phyloP scores from a whole-genome alignment of 2,797 vertebrate species.

The Sciaenops ocellatus region DNA sequence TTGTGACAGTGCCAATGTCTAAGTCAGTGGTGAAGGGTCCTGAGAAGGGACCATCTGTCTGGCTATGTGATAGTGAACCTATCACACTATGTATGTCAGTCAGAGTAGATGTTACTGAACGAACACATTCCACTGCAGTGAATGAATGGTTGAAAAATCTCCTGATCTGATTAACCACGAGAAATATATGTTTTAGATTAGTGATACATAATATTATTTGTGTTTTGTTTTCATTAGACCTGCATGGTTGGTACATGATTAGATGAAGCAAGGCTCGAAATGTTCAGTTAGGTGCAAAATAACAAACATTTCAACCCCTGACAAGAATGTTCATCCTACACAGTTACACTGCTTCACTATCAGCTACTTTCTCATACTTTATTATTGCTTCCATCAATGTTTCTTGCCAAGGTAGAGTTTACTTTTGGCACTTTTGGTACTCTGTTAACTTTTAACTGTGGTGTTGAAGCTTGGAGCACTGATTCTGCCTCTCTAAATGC shows the following conservation, averaged over 20 bases:
- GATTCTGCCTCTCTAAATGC: background rate
- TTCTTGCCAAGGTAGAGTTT: background rate
- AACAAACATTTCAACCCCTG: background rate
- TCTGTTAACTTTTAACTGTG: too few species aligned
- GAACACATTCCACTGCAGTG: background rate
- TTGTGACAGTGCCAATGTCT: slow-evolving; percentile 56
- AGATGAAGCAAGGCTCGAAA: background rate
- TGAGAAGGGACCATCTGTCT: slow-evolving; percentile 49
- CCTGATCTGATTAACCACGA: background rate
- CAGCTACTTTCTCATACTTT: background rate
- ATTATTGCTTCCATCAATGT: background rate
- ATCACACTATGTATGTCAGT: background rate
- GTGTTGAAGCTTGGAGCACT: background rate
- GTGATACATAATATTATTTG: background rate
- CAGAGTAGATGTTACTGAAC: background rate
- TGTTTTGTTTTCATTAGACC: background rate
- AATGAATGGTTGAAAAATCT: background rate
- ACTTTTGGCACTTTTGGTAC: background rate
- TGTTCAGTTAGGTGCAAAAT: background rate
- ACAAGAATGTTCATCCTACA: background rate
- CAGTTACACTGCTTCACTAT: background rate
- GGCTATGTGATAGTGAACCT: slow-evolving; percentile 40
- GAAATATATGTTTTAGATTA: background rate
- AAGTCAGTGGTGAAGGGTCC: slow-evolving; percentile 57
- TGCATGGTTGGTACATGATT: background rate